These are phyloP conservation scores for Oxyteleia sp. DNA, from an alignment of 2,888 invertebrate genomes.

Conservation along the genomic window DNA sequence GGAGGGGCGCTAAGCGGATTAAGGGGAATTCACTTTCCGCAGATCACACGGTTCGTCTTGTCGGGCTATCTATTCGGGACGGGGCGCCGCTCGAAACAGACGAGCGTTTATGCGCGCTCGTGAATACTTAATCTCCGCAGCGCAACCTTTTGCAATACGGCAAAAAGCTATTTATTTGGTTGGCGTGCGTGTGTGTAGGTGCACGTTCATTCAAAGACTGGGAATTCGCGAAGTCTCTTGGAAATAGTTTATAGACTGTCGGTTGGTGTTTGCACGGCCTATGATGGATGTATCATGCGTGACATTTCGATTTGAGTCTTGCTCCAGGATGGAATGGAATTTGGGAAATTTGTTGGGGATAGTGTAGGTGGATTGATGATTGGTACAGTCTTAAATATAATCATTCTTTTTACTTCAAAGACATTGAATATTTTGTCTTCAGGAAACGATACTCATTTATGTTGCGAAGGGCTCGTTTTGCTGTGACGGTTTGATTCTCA, in stretches of 20 bases:
- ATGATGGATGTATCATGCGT: conserved; percentile 41
- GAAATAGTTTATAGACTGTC: conserved; percentile 26
- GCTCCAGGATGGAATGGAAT: neutral
- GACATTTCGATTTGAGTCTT: conserved; percentile 28
- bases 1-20: conserved; percentile 54
- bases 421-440: too few relatives aligned
- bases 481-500: too few relatives aligned
- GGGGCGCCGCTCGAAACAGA: conserved; percentile 43
- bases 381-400: neutral
- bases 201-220: conserved; percentile 9
- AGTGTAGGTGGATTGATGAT: neutral
- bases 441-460: too few relatives aligned
- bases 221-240: conserved; percentile 7
- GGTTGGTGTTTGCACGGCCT: conserved; percentile 20
- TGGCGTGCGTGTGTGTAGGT: neutral
- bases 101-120: conserved; percentile 47
- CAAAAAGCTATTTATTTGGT: conserved; percentile 60
- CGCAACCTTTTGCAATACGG: conserved; percentile 41
- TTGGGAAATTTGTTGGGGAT: neutral
- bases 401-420: too few relatives aligned
- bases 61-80: conserved; percentile 60
- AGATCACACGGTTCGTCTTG: conserved; percentile 67
- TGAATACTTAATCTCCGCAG: conserved; percentile 59
- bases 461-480: too few relatives aligned
- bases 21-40: conserved; percentile 70